These are phyloP conservation scores for Coccyzus lansbergi DNA, from an alignment of 2,797 vertebrate genomes.

Conservation along the genomic window DNA sequence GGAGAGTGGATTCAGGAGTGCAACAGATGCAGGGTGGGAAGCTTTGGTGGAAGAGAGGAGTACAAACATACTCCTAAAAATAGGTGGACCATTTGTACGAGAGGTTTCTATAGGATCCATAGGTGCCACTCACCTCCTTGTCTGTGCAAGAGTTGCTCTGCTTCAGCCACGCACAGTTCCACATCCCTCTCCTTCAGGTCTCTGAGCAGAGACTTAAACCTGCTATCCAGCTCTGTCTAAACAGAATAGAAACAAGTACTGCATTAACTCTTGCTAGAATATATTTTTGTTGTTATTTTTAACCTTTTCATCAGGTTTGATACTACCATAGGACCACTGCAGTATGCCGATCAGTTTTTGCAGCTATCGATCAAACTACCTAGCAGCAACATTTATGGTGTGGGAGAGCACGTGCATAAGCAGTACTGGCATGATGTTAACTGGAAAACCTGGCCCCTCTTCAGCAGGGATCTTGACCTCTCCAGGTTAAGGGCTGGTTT, in stretches of 20 bases:
- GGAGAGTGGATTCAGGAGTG: neutral
- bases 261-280: neutral
- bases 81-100: neutral
- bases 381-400: conserved; percentile 90
- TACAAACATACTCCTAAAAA: neutral
- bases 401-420: conserved; percentile 92
- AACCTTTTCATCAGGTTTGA: conserved; percentile 81
- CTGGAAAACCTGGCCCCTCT: conserved; percentile 96
- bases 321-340: conserved; percentile 87
- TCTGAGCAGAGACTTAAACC: neutral
- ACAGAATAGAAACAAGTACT: neutral
- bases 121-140: fast-evolving
- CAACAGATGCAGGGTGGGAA: neutral
- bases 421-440: conserved; percentile 85
- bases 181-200: neutral
- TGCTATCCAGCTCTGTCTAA: neutral
- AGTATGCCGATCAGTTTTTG: conserved; percentile 91
- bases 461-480: conserved; percentile 85
- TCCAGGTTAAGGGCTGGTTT: conserved; percentile 82
- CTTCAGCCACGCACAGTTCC: neutral
- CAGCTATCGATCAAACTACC: conserved; percentile 89
- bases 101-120: neutral
- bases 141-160: too few relatives aligned
- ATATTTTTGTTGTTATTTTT: neutral
- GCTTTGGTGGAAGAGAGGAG: neutral